Percentiles rank a stretch among this genome's conserved stretches.
Conservation (phyloP, 2,888 invertebrate genomes). For the Chalcosyrphus nemorum region DNA sequence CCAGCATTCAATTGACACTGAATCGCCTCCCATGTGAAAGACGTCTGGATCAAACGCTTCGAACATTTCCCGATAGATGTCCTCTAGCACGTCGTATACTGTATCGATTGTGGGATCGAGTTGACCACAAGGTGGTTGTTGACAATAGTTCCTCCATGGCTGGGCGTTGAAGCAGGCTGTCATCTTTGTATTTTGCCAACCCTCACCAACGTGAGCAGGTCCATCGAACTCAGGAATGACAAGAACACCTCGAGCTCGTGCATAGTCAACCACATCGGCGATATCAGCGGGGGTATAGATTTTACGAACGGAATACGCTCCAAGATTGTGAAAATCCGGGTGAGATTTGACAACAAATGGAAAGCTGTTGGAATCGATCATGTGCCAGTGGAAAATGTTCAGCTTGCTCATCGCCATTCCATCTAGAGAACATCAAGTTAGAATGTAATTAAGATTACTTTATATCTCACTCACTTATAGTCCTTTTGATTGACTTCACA, state of each 20-base stretch:
- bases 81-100: slow-evolving; percentile 87
- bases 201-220: slow-evolving; percentile 94
- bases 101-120: slow-evolving; percentile 88
- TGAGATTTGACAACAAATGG: slow-evolving; percentile 90
- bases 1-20: slow-evolving; percentile 88
- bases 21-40: slow-evolving; percentile 95
- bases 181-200: slow-evolving; percentile 89
- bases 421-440: slow-evolving; percentile 82
- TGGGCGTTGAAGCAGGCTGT: slow-evolving; percentile 88
- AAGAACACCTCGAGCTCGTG: slow-evolving; percentile 89
- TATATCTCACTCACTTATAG: slow-evolving; percentile 84
- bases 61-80: slow-evolving; percentile 90
- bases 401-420: slow-evolving; percentile 95
- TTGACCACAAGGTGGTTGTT: slow-evolving; percentile 93
- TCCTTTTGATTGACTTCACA: slow-evolving; percentile 87
- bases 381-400: slow-evolving; percentile 97
- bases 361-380: slow-evolving; percentile 96
- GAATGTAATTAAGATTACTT: neutral
- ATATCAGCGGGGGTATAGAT: slow-evolving; percentile 84
- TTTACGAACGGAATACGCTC: slow-evolving; percentile 90
- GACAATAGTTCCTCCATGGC: slow-evolving; percentile 88
- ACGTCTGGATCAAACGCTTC: slow-evolving; percentile 84
- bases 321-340: slow-evolving; percentile 88
- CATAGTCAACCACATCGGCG: slow-evolving; percentile 86
- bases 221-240: slow-evolving; percentile 96